Evolutionary conservation across 2,888 invertebrate genomes (phyloP).

Genomic region (Tipula unca): DNA sequence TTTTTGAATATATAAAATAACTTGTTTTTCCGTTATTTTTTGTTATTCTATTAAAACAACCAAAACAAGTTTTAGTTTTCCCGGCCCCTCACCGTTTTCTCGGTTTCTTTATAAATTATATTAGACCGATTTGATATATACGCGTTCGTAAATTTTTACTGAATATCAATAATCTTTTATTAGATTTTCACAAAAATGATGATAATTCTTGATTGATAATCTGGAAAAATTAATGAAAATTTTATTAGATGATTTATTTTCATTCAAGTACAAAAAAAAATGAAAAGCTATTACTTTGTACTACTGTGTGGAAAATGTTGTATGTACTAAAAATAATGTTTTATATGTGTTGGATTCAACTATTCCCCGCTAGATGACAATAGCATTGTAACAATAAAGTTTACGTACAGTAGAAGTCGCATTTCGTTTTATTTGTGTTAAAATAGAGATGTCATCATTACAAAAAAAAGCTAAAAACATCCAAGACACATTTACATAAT

Average conservation of each 20-base stretch:
- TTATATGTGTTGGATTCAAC: neutral
- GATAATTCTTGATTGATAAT: conserved; percentile 8
- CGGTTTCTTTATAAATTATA: neutral
- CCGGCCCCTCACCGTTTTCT: neutral
- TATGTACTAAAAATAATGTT: neutral
- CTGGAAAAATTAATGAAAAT: conserved; percentile 14
- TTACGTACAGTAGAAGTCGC: neutral
- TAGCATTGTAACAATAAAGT: neutral
- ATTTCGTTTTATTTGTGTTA: neutral
- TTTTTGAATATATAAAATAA: no score
- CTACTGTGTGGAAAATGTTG: neutral
- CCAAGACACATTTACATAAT: neutral
- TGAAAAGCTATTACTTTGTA: no score
- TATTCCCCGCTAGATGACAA: neutral
- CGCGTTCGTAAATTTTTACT: neutral
- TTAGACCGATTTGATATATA: neutral
- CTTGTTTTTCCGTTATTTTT: neutral
- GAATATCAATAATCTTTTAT: neutral
- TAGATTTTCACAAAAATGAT: neutral
- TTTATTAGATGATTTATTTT: neutral
- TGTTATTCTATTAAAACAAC: neutral
- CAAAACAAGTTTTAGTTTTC: neutral
- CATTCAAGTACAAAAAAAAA: neutral
- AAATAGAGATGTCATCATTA: neutral
- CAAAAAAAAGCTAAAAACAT: no score